phyloP scores from a whole-genome alignment of 2,888 invertebrate species.

The Tromatobia lineatoria region DNA sequence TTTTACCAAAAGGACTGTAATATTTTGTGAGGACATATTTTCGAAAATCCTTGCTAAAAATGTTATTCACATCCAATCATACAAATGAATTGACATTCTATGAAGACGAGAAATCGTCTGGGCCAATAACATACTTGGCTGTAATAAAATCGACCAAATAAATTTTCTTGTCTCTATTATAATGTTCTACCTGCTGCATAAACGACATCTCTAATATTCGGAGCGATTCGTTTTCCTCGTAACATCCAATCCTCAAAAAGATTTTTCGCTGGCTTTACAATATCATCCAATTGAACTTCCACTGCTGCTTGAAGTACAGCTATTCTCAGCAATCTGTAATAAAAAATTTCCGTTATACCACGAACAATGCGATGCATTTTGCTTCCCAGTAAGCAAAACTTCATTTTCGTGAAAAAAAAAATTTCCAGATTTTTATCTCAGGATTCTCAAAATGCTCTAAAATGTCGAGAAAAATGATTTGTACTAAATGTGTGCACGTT shows the following conservation, averaged over 20 bases:
- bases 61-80: too few species aligned
- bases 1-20: too few species aligned
- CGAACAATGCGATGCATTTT: neutral
- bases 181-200: constrained; percentile 86
- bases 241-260: constrained; percentile 91
- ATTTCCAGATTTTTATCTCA: too few species aligned
- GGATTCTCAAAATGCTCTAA: too few species aligned
- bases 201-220: constrained; percentile 92
- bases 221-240: constrained; percentile 88
- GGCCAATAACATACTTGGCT: neutral
- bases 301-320: constrained; percentile 91
- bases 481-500: too few species aligned
- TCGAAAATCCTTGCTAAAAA: too few species aligned
- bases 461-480: too few species aligned
- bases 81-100: too few species aligned
- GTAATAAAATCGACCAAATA: neutral
- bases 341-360: neutral
- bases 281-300: constrained; percentile 89
- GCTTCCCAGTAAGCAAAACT: too few species aligned
- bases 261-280: constrained; percentile 90
- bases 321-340: constrained; percentile 89
- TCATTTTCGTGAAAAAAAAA: too few species aligned
- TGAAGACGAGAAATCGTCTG: too few species aligned
- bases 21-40: too few species aligned
- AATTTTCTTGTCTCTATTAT: neutral